Evolutionary conservation across 2,888 invertebrate species (phyloP), one percentile per base, ranked within the genome.

Genomic region (Parelbella ahira): DNA sequence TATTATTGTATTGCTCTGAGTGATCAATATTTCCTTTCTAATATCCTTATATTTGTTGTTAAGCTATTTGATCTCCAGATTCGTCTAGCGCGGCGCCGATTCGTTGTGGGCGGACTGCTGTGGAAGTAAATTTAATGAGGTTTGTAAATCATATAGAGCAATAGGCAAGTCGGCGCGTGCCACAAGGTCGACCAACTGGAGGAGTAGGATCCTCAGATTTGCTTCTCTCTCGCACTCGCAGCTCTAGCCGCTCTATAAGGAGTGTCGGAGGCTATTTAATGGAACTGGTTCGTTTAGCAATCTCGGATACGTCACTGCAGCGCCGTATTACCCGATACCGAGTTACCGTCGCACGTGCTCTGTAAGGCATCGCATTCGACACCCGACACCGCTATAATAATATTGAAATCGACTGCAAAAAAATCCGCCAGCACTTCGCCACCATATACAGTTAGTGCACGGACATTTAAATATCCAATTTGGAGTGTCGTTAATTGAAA

Each of bases 151-250:
- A 72, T 76, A 69, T 68, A 65, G 56, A 65, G 66, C 65, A 67
- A 62, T 65, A 57, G 55, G 51, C 58, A 60, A 29, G 59, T 59
- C 56, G 82, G 81, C 86, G 83, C 86, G 86, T 87, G 86, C 86
- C 84, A 60, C 86, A 83, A 84, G 86, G 84, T 76, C 84, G 78
- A 69, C 68, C 68, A 64, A 65, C 67, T 70, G 69, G 63, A 69
- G 78, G 67, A 73, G 67, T 71, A 70, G 58, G 71, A 51, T 71
- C 69, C 70, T 61, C 58, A 51, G 47, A 46, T 60, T 47, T 51
- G 57, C 47, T 57, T 65, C 73, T 67, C 71, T 61, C 76, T 74
- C 71, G 63, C 76, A 62, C 74, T 37, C 58, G 50, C 53, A 50
- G 46, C 20, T 29, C 4, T 27, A 18, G n/a, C 47, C 50, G 55